Base-by-base conservation (phyloP, 2,888 invertebrate species). In the Scrobipalpa atriplicella region DNA sequence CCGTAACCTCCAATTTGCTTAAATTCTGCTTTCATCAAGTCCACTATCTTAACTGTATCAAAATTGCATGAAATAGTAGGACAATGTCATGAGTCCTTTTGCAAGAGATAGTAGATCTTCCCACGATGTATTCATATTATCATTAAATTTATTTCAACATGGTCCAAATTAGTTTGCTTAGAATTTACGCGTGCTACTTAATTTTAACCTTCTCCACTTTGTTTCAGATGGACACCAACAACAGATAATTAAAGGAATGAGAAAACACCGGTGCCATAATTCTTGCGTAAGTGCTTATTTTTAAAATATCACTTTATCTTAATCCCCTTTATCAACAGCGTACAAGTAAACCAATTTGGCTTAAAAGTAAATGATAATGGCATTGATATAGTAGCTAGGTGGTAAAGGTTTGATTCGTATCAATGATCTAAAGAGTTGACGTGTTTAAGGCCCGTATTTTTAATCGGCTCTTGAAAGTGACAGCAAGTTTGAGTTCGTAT, bases 171-270 rank as follows among this genome's bases (percentile, higher is more conserved):
- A 19, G 16, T 10, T 8, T 54, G 21, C 18, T 54, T 54, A 19
- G 18, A 18, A 19, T 11, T 0, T 16, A 18, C 29, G 18, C 21
- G 21, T 60, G 29, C 36, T 60, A 60, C 9, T 51, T 62, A 21
- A 41, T 51, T n/a, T 29, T 47, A 9, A 47, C 43, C 8, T 62
- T 18, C 58, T 58, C 68, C 71, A 67, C 71, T 72, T 84, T 87
- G 78, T 89, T 90, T 66, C 90, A 92, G 92, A 87, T 90, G 84
- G 76, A 75, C 71, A 75, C 76, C 75, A 77, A 82, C 79, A 77
- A 75, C 73, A 75, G 77, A 83, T 83, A 82, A 82, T 81, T 79
- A 84, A 81, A 89, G 92, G 88, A 88, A 92, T 91, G 92, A 85
- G 79, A 88, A 85, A 79, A 83, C 81, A 78, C 76, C 77, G 85